Evolutionary conservation across 1,140 invertebrate genomes (phyloP).

Genomic region (Ips typographus): DNA sequence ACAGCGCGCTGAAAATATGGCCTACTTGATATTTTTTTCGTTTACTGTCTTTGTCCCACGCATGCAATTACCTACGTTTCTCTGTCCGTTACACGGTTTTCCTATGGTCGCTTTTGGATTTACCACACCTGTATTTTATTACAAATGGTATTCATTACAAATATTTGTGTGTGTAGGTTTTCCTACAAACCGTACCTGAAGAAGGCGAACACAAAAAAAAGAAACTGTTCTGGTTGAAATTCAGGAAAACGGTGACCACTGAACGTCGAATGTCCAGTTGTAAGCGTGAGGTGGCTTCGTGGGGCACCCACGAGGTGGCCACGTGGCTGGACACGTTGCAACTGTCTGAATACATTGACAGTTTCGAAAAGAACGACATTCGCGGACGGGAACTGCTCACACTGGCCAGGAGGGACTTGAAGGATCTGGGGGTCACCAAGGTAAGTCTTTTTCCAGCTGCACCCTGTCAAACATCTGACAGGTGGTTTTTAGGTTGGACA

Average conservation of each 20-base stretch:
- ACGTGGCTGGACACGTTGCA: slow-evolving; percentile 87
- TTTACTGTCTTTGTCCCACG: too few species aligned
- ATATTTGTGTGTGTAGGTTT: slow-evolving; percentile 2
- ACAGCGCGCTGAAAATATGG: too few species aligned
- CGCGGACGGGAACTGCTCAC: slow-evolving; percentile 85
- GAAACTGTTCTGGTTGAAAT: slow-evolving; percentile 63
- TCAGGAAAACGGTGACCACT: slow-evolving; percentile 52
- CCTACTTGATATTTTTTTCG: too few species aligned
- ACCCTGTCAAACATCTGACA: not conserved
- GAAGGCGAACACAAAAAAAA: slow-evolving; percentile 61
- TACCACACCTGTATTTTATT: too few species aligned
- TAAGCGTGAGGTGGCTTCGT: slow-evolving; percentile 58
- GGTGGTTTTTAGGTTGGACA: slow-evolving; percentile 62
- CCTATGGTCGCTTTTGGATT: too few species aligned
- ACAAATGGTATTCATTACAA: too few species aligned
- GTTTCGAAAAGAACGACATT: slow-evolving; percentile 88
- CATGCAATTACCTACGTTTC: too few species aligned
- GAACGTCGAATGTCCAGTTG: slow-evolving; percentile 53
- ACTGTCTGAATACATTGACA: slow-evolving; percentile 82
- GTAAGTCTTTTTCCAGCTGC: slow-evolving; percentile 52
- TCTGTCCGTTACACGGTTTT: too few species aligned
- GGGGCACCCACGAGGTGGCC: slow-evolving; percentile 73
- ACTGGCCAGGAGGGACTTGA: slow-evolving; percentile 80
- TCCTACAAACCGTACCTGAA: slow-evolving; percentile 22
- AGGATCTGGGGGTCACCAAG: slow-evolving; percentile 90